Evolutionary conservation across 1,140 invertebrate species (phyloP).

Genomic region (Drosophila parvula): DNA sequence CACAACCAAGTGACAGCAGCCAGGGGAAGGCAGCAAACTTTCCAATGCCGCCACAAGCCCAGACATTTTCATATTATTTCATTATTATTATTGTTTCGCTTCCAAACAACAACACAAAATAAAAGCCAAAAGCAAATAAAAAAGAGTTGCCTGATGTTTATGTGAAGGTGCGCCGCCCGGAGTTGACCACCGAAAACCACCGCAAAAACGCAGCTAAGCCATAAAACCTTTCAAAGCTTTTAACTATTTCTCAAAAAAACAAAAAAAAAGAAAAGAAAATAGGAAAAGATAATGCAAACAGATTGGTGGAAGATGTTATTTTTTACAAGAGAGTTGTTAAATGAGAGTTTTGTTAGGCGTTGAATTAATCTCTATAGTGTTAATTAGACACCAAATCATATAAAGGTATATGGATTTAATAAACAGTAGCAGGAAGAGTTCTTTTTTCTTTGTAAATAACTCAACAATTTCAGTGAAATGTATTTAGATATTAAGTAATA

Average conservation of each 20-base stretch:
- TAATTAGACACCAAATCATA: neutral
- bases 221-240: conserved; percentile 49
- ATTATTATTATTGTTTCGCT: conserved; percentile 73
- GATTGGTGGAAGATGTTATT: conserved; percentile 10
- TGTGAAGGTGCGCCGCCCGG: conserved; percentile 31
- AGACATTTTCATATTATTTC: conserved; percentile 65
- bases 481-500: neutral
- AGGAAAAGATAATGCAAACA: conserved; percentile 10
- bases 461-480: neutral
- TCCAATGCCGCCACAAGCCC: conserved; percentile 55
- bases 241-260: conserved; percentile 19
- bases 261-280: neutral
- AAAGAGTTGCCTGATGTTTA: conserved; percentile 56
- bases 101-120: conserved; percentile 21
- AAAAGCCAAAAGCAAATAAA: conserved; percentile 34
- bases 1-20: conserved; percentile 62
- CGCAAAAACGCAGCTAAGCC: conserved; percentile 47
- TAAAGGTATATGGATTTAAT: neutral
- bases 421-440: neutral
- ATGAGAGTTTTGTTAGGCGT: conserved; percentile 16
- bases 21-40: conserved; percentile 72
- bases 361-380: conserved; percentile 16
- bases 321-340: neutral
- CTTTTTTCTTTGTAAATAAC: neutral
- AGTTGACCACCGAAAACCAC: conserved; percentile 49